Percentiles rank a stretch among this genome's conserved stretches.
phyloP scores from a whole-genome alignment of 92 coral and sea anemone genomes.

The Zoanthus gigantus region DNA sequence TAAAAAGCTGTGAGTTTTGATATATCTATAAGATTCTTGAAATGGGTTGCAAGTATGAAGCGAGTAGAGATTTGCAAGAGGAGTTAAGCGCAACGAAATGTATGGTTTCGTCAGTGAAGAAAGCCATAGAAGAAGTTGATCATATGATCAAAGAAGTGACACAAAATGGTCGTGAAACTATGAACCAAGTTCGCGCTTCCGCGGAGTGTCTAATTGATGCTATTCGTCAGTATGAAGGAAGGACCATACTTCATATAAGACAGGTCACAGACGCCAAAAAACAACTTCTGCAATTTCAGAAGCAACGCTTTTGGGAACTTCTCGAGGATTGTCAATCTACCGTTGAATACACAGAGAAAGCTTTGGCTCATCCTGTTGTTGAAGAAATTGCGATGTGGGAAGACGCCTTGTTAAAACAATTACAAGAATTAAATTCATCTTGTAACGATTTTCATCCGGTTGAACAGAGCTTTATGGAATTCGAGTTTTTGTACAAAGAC shows the following conservation, averaged over 20 bases:
- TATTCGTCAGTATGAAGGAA: constrained; percentile 28
- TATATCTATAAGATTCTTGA: background rate
- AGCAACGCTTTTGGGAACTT: constrained; percentile 27
- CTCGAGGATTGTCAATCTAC: constrained; percentile 36
- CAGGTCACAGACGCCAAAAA: constrained; percentile 36
- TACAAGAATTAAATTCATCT: constrained; percentile 22
- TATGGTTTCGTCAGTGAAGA: constrained; percentile 12
- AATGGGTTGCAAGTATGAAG: constrained; percentile 18
- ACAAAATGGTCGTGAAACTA: constrained; percentile 33
- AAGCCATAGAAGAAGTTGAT: constrained; percentile 14
- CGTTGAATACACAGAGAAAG: constrained; percentile 40
- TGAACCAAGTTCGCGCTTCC: constrained; percentile 34
- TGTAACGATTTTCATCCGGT: constrained; percentile 30
- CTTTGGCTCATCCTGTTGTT: constrained; percentile 20
- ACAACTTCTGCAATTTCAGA: constrained; percentile 32
- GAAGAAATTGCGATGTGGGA: constrained; percentile 47
- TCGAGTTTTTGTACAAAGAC: constrained; percentile 31
- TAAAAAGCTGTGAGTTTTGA: background rate
- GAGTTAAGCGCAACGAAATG: constrained; percentile 10
- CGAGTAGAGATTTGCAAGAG: constrained; percentile 14
- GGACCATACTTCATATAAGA: constrained; percentile 32
- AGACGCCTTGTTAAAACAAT: constrained; percentile 33
- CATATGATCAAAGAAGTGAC: constrained; percentile 18
- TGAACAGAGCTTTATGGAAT: constrained; percentile 36
- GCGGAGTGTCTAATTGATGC: constrained; percentile 32